phyloP scores from a whole-genome alignment of 2,888 invertebrate species.

The Eurois occulta region DNA sequence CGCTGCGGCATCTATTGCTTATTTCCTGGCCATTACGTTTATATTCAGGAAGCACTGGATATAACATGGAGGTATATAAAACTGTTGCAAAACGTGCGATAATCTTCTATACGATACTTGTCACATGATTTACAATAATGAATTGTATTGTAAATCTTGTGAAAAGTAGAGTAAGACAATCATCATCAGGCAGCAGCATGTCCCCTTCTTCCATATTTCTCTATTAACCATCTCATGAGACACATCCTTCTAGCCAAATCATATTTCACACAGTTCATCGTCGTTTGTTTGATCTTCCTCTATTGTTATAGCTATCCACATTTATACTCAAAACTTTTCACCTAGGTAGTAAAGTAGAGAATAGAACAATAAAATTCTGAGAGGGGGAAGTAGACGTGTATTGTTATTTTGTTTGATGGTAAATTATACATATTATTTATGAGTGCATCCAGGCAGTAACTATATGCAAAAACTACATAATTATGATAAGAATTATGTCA shows the following conservation, averaged over 20 bases:
- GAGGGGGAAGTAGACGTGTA: too few relatives aligned
- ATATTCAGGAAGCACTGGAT: slow-evolving; percentile 25
- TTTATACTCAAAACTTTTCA: neutral
- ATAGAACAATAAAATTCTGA: too few relatives aligned
- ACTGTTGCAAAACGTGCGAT: slow-evolving; percentile 1
- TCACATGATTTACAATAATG: too few relatives aligned
- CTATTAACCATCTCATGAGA: neutral
- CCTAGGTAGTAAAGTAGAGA: neutral
- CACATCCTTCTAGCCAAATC: neutral
- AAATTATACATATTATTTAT: too few relatives aligned
- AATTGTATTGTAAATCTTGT: neutral
- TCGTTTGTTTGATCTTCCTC: neutral
- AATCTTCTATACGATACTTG: too few relatives aligned
- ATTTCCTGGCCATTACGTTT: slow-evolving; percentile 44
- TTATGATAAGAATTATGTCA: too few relatives aligned
- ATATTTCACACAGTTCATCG: neutral
- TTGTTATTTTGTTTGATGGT: too few relatives aligned
- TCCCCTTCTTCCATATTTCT: neutral
- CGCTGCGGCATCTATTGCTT: neutral
- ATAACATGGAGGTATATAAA: slow-evolving; percentile 6
- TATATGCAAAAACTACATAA: too few relatives aligned
- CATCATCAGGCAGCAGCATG: neutral
- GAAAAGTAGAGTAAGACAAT: neutral
- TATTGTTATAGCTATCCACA: neutral
- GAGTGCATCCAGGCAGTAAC: too few relatives aligned